A percentile compares a stretch with the other conserved stretches of the same genome.
These are phyloP conservation scores for Microtus ochrogaster DNA, from an alignment of 2,113 vertebrate genomes.

Conservation along the genomic window DNA sequence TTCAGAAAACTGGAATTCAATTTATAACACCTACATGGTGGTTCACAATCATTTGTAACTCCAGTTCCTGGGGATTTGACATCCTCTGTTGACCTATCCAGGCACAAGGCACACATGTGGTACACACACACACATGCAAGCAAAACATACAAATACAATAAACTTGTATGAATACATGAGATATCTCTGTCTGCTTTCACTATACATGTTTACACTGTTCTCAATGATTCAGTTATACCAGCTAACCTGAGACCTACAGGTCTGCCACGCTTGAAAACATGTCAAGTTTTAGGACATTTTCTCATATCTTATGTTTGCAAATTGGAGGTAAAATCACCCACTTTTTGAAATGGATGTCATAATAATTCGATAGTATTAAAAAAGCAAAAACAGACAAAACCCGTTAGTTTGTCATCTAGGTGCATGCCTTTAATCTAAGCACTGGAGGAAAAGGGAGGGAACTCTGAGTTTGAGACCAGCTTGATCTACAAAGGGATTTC, in stretches of 20 bases:
- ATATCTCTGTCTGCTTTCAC: not conserved
- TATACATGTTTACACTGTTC: not conserved
- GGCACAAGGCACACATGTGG: no score
- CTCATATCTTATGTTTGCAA: conserved; percentile 18
- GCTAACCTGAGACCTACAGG: conserved; percentile 11
- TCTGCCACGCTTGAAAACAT: not conserved
- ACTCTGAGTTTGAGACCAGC: not conserved
- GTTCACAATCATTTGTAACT: not conserved
- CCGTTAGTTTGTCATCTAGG: not conserved
- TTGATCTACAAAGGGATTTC: not conserved
- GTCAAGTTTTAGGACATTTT: not conserved
- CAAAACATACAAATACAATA: not conserved
- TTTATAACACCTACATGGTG: not conserved
- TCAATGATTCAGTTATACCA: conserved; percentile 47
- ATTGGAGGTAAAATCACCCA: not conserved
- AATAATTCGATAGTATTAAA: conserved; percentile 7
- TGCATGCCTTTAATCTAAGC: not conserved
- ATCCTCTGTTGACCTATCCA: not conserved
- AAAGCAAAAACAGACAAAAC: not conserved
- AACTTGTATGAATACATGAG: not conserved
- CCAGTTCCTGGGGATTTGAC: not conserved
- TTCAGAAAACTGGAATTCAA: not conserved
- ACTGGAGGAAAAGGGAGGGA: not conserved
- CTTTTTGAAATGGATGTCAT: conserved; percentile 16
- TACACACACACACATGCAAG: not conserved